A percentile compares a stretch with the other conserved stretches of the same genome.
phyloP scores from a whole-genome alignment of 2,113 vertebrate genomes.

The Vidua macroura region DNA sequence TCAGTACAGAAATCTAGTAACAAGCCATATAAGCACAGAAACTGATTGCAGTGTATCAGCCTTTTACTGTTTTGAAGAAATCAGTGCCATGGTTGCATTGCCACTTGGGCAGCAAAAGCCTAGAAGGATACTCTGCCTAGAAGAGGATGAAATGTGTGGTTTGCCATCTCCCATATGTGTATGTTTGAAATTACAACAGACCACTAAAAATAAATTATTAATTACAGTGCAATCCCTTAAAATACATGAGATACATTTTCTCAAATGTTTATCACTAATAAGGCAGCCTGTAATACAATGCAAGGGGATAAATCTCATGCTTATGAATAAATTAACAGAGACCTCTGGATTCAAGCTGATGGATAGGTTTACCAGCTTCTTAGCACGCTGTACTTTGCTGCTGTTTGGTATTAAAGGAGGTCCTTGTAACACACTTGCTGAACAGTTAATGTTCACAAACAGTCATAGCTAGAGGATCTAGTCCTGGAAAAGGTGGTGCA shows the following conservation, averaged over 20 bases:
- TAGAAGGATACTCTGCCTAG: not conserved
- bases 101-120: not conserved
- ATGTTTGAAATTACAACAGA: not conserved
- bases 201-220: not conserved
- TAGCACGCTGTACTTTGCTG: not conserved
- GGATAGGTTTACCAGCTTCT: not conserved
- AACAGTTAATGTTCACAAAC: not conserved
- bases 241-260: not conserved
- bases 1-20: not conserved
- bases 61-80: not conserved
- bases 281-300: not conserved
- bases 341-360: not conserved
- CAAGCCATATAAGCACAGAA: not conserved
- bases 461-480: not conserved
- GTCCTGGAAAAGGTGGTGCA: not conserved
- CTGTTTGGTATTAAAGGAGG: not conserved
- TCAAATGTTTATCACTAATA: not conserved
- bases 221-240: not conserved
- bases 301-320: not conserved
- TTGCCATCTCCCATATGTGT: not conserved
- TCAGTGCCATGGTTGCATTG: not conserved
- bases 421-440: not conserved
- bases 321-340: not conserved
- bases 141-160: not conserved
- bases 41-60: not conserved